Conservation (phyloP, 2,888 invertebrate genomes). For the Polyploca ridens region DNA sequence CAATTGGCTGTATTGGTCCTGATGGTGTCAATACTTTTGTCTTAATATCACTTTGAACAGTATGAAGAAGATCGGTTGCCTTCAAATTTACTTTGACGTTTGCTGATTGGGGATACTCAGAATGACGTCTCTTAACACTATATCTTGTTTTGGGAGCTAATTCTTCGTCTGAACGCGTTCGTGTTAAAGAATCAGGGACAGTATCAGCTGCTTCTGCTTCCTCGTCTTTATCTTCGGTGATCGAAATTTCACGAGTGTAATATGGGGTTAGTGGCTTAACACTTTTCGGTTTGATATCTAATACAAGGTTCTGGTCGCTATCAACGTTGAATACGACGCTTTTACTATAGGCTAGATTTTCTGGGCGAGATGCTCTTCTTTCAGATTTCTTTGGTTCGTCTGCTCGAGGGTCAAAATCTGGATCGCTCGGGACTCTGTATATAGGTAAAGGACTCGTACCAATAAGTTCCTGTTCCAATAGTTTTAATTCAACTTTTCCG, state of each 20-base stretch:
- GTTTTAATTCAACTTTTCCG: constrained; percentile 91
- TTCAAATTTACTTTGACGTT: constrained; percentile 51
- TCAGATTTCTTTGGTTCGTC: constrained; percentile 80
- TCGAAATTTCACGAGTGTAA: constrained; percentile 87
- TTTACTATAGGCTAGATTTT: constrained; percentile 81
- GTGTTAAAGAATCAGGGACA: constrained; percentile 81
- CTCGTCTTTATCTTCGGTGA: constrained; percentile 81
- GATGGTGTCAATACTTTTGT: constrained; percentile 88
- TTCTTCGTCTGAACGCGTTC: constrained; percentile 87
- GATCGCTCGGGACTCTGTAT: constrained; percentile 86
- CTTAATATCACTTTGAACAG: constrained; percentile 56
- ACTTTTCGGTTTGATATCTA: constrained; percentile 86
- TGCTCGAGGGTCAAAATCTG: constrained; percentile 93
- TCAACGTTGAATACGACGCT: constrained; percentile 83
- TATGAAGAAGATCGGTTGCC: constrained; percentile 68
- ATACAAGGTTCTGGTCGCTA: constrained; percentile 65
- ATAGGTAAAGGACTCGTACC: constrained; percentile 66
- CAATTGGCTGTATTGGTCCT: constrained; percentile 71
- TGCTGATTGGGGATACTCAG: constrained; percentile 71
- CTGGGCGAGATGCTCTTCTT: constrained; percentile 87
- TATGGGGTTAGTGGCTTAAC: constrained; percentile 92
- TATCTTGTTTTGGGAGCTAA: constrained; percentile 81
- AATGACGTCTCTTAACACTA: constrained; percentile 76
- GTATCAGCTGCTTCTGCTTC: constrained; percentile 88
- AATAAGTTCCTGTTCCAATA: constrained; percentile 91